A percentile compares a stretch with the other conserved stretches of the same genome.
These are phyloP conservation scores for Mallotus villosus DNA, from an alignment of 2,797 vertebrate species.

Conservation along the genomic window DNA sequence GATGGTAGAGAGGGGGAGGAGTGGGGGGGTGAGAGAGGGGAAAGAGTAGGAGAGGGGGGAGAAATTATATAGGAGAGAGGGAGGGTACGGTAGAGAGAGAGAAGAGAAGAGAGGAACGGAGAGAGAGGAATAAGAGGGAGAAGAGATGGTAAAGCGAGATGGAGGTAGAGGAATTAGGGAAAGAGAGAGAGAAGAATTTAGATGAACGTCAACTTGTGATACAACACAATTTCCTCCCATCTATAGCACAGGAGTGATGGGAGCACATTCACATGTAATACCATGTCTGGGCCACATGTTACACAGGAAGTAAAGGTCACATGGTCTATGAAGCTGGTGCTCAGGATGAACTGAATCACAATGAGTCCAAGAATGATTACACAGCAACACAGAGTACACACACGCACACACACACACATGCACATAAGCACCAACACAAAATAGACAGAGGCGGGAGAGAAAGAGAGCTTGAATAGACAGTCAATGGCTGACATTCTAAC, in stretches of 20 bases:
- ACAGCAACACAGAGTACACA: slow-evolving; percentile 24
- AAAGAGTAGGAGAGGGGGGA: background rate
- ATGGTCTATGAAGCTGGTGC: background rate
- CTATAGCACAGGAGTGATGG: background rate
- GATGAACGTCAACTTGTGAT: background rate
- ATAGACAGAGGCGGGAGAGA: slow-evolving; percentile 17
- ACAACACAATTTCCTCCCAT: background rate
- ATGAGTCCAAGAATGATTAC: background rate
- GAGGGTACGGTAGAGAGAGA: background rate
- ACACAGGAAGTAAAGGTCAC: background rate
- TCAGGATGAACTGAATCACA: background rate
- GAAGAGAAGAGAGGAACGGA: background rate
- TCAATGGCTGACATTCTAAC: slow-evolving; percentile 10
- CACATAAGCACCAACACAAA: slow-evolving; percentile 19
- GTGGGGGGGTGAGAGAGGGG: background rate
- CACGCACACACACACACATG: slow-evolving; percentile 29
- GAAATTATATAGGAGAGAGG: background rate
- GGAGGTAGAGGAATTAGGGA: background rate
- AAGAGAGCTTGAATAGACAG: slow-evolving; percentile 10
- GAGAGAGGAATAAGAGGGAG: background rate
- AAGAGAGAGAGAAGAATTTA: background rate
- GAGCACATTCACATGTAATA: background rate
- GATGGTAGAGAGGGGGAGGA: background rate
- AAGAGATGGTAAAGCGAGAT: background rate
- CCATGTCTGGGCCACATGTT: background rate